phyloP scores from a whole-genome alignment of 2,113 vertebrate species.

The Orycteropus afer region DNA sequence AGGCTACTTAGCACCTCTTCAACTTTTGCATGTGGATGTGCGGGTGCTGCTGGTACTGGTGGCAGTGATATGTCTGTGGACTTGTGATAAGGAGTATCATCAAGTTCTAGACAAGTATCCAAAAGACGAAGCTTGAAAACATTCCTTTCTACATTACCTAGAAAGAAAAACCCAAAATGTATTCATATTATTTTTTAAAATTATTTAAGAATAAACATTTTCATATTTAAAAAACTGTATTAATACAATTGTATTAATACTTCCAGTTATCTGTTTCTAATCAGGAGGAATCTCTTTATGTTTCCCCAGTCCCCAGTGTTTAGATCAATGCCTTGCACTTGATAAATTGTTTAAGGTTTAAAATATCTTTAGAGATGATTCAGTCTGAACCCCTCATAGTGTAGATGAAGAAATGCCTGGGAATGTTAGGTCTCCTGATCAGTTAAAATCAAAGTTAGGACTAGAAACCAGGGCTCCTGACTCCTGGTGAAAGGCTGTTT shows the following conservation, averaged over 20 bases:
- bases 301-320: background rate
- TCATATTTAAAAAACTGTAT: background rate
- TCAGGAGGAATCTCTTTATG: background rate
- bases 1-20: conserved; percentile 80
- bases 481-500: background rate
- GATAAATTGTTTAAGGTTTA: background rate
- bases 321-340: background rate
- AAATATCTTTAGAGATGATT: background rate
- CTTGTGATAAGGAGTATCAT: conserved; percentile 77
- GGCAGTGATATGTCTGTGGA: background rate
- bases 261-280: background rate
- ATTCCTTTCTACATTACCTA: conserved; percentile 54
- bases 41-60: background rate
- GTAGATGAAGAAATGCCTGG: background rate
- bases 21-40: conserved; percentile 66
- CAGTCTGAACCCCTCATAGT: background rate
- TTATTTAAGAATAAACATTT: background rate
- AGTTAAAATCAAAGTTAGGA: background rate
- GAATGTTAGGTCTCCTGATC: background rate
- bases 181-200: background rate
- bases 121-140: conserved; percentile 73
- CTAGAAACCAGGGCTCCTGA: background rate
- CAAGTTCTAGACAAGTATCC: conserved; percentile 90
- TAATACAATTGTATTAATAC: background rate
- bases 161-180: background rate